Conservation (phyloP, 1,140 invertebrate genomes). For the Chironomus striatipennis region DNA sequence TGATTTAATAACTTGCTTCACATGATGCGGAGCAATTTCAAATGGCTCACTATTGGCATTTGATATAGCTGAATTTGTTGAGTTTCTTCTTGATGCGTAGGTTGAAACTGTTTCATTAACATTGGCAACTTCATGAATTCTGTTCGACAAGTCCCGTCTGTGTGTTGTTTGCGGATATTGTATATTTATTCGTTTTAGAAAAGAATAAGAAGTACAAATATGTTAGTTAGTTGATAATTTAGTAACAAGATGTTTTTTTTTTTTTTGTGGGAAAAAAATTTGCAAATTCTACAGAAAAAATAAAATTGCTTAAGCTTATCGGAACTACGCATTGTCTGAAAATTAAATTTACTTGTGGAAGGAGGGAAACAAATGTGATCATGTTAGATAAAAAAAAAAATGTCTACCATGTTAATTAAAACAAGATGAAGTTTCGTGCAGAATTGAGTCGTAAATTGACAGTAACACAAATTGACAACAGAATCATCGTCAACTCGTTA, state of each 20-base stretch:
- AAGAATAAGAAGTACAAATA: constrained; percentile 8
- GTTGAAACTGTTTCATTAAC: constrained; percentile 50
- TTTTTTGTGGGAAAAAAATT: too few species aligned
- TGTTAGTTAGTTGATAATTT: background rate
- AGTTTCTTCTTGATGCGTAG: constrained; percentile 60
- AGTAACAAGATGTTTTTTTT: background rate
- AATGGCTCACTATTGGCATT: constrained; percentile 59
- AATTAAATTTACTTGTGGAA: too few species aligned
- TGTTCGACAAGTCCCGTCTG: constrained; percentile 42
- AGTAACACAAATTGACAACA: too few species aligned
- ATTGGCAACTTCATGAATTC: constrained; percentile 27
- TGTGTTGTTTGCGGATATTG: constrained; percentile 25
- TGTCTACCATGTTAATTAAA: too few species aligned
- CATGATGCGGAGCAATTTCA: constrained; percentile 81
- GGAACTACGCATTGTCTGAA: too few species aligned
- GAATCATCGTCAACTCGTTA: too few species aligned
- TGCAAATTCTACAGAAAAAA: too few species aligned
- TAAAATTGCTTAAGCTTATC: too few species aligned
- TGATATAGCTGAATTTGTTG: constrained; percentile 64
- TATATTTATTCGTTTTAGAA: background rate
- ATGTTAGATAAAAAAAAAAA: too few species aligned
- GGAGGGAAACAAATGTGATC: too few species aligned
- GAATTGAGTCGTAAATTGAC: too few species aligned
- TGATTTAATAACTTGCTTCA: constrained; percentile 43
- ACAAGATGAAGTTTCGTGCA: too few species aligned